Evolutionary conservation across 35 echinoderm and acorn worm genomes (phyloP).

Genomic region (Eucidaris tribuloides): DNA sequence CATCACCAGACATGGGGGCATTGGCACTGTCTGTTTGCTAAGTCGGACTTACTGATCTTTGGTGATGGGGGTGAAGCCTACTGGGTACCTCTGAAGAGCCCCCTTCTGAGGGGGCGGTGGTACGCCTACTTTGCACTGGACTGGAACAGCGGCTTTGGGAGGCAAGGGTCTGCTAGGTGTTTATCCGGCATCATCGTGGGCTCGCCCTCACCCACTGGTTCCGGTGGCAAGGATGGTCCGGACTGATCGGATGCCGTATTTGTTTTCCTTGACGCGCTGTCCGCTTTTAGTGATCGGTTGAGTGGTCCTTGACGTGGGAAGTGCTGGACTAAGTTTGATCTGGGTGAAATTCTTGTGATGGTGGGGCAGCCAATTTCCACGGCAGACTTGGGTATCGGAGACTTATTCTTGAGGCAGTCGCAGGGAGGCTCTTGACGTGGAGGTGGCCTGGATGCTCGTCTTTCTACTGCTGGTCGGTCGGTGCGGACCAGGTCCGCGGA

Average conservation of each 20-base stretch:
- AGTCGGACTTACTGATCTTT: not conserved
- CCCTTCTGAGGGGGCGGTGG: not conserved
- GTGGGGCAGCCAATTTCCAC: not conserved
- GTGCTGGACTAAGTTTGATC: not conserved
- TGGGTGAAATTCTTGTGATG: not conserved
- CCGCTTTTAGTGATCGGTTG: not conserved
- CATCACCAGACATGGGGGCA: not conserved
- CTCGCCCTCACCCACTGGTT: no score
- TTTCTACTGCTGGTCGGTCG: not conserved
- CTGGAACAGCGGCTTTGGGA: not conserved
- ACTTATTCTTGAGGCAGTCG: not conserved
- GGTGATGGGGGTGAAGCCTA: not conserved
- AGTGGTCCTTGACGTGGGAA: not conserved
- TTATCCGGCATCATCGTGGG: not conserved
- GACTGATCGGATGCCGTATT: not conserved
- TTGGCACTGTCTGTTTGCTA: not conserved
- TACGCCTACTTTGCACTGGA: not conserved
- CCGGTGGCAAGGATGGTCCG: not conserved
- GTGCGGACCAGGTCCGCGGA: no score
- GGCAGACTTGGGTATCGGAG: not conserved
- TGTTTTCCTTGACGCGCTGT: no score
- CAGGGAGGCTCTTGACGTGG: not conserved
- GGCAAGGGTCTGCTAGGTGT: not conserved
- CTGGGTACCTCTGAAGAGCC: not conserved
- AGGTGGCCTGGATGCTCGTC: not conserved